phyloP scores from a whole-genome alignment of 2,113 vertebrate species.

The Pluvialis apricaria region DNA sequence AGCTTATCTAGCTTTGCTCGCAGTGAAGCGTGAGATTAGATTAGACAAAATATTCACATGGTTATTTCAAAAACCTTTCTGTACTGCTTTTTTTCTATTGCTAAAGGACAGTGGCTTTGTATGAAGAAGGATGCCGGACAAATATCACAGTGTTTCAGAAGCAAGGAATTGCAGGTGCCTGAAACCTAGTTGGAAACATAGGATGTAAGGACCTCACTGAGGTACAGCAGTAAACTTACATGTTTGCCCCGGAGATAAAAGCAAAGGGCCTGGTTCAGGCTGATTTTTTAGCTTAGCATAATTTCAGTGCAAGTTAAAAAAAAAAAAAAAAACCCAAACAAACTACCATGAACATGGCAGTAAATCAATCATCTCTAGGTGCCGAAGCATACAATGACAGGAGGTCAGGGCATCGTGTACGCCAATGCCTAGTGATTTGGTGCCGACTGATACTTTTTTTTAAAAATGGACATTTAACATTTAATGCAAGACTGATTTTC shows the following conservation, averaged over 20 bases:
- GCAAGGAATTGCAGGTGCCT: neutral
- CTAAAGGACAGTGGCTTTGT: neutral
- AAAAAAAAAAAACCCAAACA: too few species aligned
- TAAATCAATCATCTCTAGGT: neutral
- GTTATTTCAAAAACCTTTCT: neutral
- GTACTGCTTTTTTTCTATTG: neutral
- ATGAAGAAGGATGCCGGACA: neutral
- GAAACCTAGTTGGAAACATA: neutral
- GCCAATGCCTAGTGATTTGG: neutral
- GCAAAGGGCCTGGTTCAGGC: neutral
- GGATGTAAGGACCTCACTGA: neutral
- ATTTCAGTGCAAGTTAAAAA: neutral
- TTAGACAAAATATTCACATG: neutral
- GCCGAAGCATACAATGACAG: neutral
- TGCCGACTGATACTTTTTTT: neutral
- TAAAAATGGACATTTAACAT: neutral
- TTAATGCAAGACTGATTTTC: neutral
- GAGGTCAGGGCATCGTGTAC: neutral
- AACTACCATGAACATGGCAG: neutral
- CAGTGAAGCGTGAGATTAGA: neutral
- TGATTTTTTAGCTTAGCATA: neutral
- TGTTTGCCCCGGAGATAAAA: neutral
- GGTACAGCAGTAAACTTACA: neutral
- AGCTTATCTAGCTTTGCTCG: neutral
- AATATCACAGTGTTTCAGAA: neutral